phyloP scores from a whole-genome alignment of 2,113 vertebrate genomes.

The Heliornis fulica region DNA sequence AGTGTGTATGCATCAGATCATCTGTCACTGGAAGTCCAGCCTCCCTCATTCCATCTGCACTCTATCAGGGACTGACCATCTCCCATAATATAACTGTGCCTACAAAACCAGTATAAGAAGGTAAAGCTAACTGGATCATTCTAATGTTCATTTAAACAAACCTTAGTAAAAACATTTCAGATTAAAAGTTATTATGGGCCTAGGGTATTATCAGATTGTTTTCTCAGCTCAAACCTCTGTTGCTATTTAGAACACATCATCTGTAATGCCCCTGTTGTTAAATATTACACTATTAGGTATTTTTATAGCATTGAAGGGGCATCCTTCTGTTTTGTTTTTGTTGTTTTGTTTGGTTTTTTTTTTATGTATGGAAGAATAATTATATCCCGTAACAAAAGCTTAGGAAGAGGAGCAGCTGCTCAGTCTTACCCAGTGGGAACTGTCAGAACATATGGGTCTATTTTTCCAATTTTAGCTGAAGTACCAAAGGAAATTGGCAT shows the following conservation, averaged over 20 bases:
- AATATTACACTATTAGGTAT: not conserved
- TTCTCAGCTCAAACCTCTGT: not conserved
- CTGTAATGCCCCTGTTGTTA: not conserved
- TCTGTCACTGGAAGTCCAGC: not conserved
- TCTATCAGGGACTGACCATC: not conserved
- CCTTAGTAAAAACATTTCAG: not conserved
- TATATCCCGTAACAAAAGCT: conserved; percentile 35
- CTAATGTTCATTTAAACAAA: not conserved
- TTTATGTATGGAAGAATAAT: conserved; percentile 52
- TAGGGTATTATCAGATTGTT: not conserved
- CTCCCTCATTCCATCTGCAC: not conserved
- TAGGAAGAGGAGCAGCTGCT: conserved; percentile 54
- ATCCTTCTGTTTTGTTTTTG: not conserved
- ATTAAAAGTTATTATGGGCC: not conserved
- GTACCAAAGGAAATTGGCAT: conserved; percentile 38
- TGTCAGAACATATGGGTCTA: conserved; percentile 47
- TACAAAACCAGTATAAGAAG: not conserved
- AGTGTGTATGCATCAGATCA: not conserved
- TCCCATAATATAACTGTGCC: not conserved
- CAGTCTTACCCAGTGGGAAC: conserved; percentile 27
- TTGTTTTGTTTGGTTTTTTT: too few relatives aligned
- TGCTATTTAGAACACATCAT: not conserved
- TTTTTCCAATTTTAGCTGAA: conserved; percentile 48
- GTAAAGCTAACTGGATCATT: not conserved
- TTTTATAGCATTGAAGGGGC: not conserved